These are phyloP conservation scores for Mormyrops boulengeri DNA, from an alignment of 2,797 vertebrate species.

Conservation along the genomic window DNA sequence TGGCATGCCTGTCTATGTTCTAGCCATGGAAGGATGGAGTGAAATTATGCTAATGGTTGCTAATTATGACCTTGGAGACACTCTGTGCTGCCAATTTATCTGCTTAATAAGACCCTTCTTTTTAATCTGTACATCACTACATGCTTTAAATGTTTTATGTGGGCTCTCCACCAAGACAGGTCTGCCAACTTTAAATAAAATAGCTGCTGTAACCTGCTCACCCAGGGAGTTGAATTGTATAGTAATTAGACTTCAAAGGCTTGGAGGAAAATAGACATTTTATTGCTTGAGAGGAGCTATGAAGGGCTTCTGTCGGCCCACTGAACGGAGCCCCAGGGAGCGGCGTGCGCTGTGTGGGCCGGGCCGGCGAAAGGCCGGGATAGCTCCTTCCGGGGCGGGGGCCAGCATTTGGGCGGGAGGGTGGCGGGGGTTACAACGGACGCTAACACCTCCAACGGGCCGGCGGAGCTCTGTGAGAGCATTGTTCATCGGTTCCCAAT, in stretches of 20 bases:
- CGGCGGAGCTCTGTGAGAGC: background rate
- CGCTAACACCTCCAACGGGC: background rate
- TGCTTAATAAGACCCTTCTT: conserved; percentile 50
- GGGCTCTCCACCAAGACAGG: conserved; percentile 42
- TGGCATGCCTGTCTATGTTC: conserved; percentile 44
- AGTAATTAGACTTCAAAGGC: conserved; percentile 69
- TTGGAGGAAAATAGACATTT: conserved; percentile 43
- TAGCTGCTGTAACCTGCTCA: conserved; percentile 60
- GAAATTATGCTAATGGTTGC: conserved; percentile 53
- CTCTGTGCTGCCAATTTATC: conserved; percentile 50
- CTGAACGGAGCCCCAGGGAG: background rate
- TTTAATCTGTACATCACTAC: conserved; percentile 49
- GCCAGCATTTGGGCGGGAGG: background rate
- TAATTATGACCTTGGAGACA: conserved; percentile 56
- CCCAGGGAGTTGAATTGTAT: conserved; percentile 59
- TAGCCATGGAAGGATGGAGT: conserved; percentile 48
- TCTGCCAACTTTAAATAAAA: conserved; percentile 65
- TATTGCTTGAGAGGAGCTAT: conserved; percentile 45
- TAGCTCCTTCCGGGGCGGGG: background rate
- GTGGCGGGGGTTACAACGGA: background rate
- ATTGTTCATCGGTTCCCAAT: conserved; percentile 11
- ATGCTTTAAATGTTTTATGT: conserved; percentile 49
- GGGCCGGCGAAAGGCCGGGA: background rate
- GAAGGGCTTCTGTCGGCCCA: conserved; percentile 27
- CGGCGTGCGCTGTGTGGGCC: background rate